phyloP scores from a whole-genome alignment of 2,797 vertebrate species.

The Furcifer pardalis region DNA sequence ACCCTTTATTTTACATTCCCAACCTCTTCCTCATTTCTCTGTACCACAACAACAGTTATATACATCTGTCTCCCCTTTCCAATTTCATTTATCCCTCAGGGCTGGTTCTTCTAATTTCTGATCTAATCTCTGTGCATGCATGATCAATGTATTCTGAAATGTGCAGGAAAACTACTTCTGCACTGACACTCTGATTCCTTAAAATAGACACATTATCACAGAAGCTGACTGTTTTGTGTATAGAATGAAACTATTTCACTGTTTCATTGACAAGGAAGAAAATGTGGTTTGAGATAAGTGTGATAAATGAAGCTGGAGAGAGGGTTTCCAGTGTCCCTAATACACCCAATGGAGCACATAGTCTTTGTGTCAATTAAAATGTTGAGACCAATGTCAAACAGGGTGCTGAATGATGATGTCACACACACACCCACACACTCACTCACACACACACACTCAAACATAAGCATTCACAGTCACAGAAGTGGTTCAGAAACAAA shows the following conservation, averaged over 20 bases:
- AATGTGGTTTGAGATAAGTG: no score
- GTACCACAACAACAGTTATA: background rate
- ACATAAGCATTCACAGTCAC: background rate
- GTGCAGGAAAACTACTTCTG: background rate
- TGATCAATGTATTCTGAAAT: background rate
- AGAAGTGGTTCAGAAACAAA: background rate
- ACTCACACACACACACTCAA: no score
- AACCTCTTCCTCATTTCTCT: background rate
- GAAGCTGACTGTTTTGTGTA: background rate
- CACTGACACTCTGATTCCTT: background rate
- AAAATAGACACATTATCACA: background rate
- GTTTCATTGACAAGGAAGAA: no score
- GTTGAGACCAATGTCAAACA: background rate
- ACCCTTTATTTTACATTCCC: background rate
- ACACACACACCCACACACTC: no score
- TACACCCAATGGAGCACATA: background rate
- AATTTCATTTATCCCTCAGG: background rate
- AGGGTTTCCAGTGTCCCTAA: background rate
- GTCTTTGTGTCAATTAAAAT: background rate
- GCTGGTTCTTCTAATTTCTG: background rate
- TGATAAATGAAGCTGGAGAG: background rate
- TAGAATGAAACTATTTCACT: no score
- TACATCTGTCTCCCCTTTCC: background rate
- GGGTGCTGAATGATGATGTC: no score
- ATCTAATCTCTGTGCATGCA: background rate